A percentile compares a stretch with the other conserved stretches of the same genome.
Evolutionary conservation across 2,113 vertebrate genomes (phyloP).

Genomic region (Misgurnus mizolepis): DNA sequence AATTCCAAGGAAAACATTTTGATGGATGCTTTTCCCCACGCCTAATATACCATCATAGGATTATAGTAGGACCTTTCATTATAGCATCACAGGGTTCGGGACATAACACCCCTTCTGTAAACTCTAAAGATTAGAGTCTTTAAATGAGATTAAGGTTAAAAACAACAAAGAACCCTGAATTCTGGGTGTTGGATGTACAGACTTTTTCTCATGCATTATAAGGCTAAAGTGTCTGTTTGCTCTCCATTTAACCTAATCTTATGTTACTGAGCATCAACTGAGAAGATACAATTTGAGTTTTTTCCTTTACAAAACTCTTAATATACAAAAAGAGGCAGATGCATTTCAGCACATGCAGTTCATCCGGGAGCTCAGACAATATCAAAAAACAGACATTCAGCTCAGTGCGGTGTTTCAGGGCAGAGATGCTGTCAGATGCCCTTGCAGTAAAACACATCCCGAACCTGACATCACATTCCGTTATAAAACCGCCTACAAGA

Average conservation of each 20-base stretch:
- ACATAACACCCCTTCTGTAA: neutral
- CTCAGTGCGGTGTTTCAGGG: neutral
- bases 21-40: no score
- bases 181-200: no score
- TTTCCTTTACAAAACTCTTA: neutral
- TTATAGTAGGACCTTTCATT: no score
- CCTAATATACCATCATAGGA: no score
- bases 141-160: neutral
- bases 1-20: no score
- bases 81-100: no score
- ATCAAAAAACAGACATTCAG: neutral
- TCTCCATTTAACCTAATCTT: no score
- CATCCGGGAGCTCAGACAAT: neutral
- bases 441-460: slow-evolving; percentile 33
- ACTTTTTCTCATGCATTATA: neutral
- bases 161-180: no score
- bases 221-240: neutral
- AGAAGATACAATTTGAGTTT: neutral
- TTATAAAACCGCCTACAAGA: neutral
- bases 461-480: neutral
- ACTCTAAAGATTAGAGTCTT: neutral
- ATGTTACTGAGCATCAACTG: no score
- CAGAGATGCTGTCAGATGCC: slow-evolving; percentile 3
- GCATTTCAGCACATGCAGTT: neutral
- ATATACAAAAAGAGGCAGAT: neutral